phyloP scores from a whole-genome alignment of 2,113 vertebrate species.

The Rutilus rutilus region DNA sequence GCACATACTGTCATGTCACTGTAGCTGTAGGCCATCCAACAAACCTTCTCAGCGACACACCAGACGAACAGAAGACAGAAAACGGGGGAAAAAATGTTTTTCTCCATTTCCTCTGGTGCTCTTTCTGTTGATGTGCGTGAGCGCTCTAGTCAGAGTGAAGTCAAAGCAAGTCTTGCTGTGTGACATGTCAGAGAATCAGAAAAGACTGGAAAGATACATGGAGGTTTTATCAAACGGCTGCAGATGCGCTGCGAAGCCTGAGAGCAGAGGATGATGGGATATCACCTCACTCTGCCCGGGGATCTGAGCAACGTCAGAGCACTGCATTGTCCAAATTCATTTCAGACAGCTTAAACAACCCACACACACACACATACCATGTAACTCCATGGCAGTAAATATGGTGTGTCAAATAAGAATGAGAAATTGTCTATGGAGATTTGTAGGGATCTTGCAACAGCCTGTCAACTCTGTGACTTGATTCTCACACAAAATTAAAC shows the following conservation, averaged over 20 bases:
- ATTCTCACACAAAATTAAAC: constrained; percentile 11
- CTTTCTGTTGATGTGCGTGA: constrained; percentile 42
- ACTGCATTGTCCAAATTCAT: constrained; percentile 40
- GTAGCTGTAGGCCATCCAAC: constrained; percentile 8
- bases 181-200: constrained; percentile 56
- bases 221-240: constrained; percentile 54
- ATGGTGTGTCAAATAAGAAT: constrained; percentile 41
- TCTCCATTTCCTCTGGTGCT: constrained; percentile 27
- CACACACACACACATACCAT: constrained; percentile 31
- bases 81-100: constrained; percentile 1
- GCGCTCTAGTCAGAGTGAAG: constrained; percentile 46
- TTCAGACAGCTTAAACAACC: constrained; percentile 41
- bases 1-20: neutral
- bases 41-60: neutral
- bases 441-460: constrained; percentile 15
- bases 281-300: constrained; percentile 27
- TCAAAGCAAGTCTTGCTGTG: constrained; percentile 50
- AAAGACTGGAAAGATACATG: constrained; percentile 54
- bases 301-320: constrained; percentile 34
- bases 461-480: constrained; percentile 36
- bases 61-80: neutral
- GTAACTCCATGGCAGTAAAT: constrained; percentile 28
- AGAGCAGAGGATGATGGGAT: constrained; percentile 48
- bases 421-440: constrained; percentile 38
- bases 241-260: constrained; percentile 43